phyloP scores from a whole-genome alignment of 2,888 invertebrate genomes.

The Podotricha telesiphe region DNA sequence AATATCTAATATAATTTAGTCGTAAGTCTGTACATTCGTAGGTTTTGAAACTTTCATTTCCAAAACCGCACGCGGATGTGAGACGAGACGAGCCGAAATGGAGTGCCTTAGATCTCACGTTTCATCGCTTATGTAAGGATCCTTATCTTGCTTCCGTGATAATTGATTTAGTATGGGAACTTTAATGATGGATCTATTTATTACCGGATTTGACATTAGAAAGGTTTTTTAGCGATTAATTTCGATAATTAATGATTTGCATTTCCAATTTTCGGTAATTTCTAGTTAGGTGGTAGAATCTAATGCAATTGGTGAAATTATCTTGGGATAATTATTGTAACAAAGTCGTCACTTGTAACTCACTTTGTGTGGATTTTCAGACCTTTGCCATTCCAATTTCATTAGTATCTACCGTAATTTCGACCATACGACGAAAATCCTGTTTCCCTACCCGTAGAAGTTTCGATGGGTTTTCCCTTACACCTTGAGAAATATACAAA shows the following conservation, averaged over 20 bases:
- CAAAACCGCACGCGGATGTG: constrained; percentile 40
- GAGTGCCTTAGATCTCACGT: constrained; percentile 39
- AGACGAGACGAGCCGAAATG: constrained; percentile 16
- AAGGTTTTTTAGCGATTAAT: not conserved
- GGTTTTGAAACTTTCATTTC: constrained; percentile 38
- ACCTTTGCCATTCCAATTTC: too few relatives aligned
- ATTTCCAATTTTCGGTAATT: not conserved
- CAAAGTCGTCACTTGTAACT: not conserved
- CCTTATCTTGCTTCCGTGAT: constrained; percentile 40
- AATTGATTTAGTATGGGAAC: constrained; percentile 40
- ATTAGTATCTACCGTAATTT: too few relatives aligned
- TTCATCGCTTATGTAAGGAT: constrained; percentile 37
- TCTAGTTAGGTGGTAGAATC: not conserved
- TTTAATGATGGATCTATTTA: constrained; percentile 14
- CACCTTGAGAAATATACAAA: too few relatives aligned
- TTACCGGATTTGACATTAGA: not conserved
- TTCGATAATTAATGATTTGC: not conserved
- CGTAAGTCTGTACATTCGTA: constrained; percentile 12
- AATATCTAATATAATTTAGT: not conserved
- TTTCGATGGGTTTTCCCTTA: too few relatives aligned
- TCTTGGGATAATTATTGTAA: not conserved
- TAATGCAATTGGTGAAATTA: not conserved
- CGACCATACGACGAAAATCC: too few relatives aligned
- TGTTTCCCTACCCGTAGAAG: too few relatives aligned
- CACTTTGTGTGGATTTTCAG: too few relatives aligned